Evolutionary conservation across 2,113 vertebrate genomes (phyloP).

Genomic region (Protobothrops mucrosquamatus): DNA sequence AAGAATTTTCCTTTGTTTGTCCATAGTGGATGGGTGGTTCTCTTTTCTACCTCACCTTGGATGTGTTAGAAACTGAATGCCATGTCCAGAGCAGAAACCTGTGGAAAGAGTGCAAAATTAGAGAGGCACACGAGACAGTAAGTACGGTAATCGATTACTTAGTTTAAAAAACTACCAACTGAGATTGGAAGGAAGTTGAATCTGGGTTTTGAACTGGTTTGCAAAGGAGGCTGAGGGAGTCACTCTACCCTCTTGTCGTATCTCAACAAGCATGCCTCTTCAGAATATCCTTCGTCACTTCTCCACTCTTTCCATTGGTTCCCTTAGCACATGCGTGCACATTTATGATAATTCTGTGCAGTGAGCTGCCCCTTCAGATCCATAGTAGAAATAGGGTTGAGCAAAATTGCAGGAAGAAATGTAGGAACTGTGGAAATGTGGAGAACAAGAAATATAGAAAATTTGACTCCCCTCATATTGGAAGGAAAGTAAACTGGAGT

Average conservation of each 20-base stretch:
- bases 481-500: background rate
- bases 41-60: conserved; percentile 65
- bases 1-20: background rate
- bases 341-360: background rate
- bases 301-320: background rate
- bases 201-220: background rate
- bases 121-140: conserved; percentile 3
- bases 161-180: background rate
- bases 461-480: background rate
- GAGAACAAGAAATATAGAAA: background rate
- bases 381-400: background rate
- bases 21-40: conserved; percentile 52
- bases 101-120: conserved; percentile 42
- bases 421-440: background rate
- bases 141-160: conserved; percentile 44
- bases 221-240: background rate
- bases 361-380: background rate
- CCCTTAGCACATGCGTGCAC: background rate
- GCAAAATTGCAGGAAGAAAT: background rate
- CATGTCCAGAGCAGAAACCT: conserved; percentile 63
- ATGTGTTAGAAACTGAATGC: conserved; percentile 64
- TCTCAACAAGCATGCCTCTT: background rate
- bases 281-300: background rate
- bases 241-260: too few relatives aligned
- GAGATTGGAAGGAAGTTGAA: background rate